Conservation (phyloP, 1,140 invertebrate genomes). For the Panulirus ornatus region DNA sequence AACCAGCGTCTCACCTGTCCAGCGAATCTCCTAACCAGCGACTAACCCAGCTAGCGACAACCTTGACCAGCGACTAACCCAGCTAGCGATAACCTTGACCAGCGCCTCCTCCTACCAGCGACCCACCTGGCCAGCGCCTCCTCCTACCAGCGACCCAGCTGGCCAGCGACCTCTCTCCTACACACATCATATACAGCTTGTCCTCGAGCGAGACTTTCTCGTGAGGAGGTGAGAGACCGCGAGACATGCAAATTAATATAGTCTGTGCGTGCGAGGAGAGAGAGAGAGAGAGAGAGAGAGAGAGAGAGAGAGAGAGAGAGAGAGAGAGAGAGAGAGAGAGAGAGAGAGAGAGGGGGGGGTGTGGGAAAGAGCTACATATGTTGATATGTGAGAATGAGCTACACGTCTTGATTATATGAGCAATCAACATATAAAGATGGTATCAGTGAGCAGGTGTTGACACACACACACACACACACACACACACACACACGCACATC, state of each 20-base stretch:
- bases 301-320: neutral
- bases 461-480: too few relatives aligned
- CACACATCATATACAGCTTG: neutral
- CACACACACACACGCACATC: too few relatives aligned
- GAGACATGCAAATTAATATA: neutral
- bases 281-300: neutral
- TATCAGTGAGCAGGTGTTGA: too few relatives aligned
- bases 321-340: slow-evolving; percentile 14
- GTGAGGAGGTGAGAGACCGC: neutral
- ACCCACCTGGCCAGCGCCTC: neutral
- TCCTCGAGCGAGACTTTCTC: neutral
- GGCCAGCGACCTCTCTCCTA: neutral
- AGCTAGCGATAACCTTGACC: neutral
- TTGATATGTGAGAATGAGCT: too few relatives aligned
- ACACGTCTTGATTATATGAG: too few relatives aligned
- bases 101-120: neutral
- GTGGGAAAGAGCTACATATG: too few relatives aligned
- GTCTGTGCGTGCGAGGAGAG: neutral
- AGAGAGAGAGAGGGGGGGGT: too few relatives aligned
- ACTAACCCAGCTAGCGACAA: neutral
- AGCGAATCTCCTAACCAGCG: too few relatives aligned
- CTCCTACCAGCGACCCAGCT: neutral
- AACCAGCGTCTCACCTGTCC: too few relatives aligned
- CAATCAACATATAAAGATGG: too few relatives aligned
- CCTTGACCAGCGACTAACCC: neutral